Evolutionary conservation across 2,888 invertebrate genomes (phyloP).

Genomic region (Escarpia spicata): DNA sequence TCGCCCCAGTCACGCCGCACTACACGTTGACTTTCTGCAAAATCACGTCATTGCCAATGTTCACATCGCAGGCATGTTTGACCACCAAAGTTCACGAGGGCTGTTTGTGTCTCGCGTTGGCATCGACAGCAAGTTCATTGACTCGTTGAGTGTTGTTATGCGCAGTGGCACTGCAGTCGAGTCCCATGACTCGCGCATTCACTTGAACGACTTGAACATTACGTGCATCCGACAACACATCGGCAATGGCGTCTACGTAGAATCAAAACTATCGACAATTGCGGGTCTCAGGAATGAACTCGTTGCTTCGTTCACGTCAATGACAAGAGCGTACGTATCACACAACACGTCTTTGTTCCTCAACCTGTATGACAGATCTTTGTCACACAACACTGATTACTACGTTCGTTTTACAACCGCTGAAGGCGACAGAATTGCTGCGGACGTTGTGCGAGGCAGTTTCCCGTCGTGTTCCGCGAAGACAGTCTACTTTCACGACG

Average conservation of each 20-base stretch:
- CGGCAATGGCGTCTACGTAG: neutral
- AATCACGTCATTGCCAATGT: neutral
- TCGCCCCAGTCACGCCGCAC: neutral
- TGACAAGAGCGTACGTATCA: neutral
- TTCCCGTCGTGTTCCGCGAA: neutral
- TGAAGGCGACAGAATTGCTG: neutral
- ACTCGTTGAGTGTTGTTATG: neutral
- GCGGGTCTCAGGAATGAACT: neutral
- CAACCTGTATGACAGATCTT: neutral
- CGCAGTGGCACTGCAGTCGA: neutral
- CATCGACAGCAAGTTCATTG: neutral
- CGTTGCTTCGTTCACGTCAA: neutral
- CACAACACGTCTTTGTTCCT: neutral
- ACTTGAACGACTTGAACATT: neutral
- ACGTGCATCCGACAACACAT: neutral
- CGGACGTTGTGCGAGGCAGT: neutral
- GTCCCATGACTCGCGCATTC: neutral
- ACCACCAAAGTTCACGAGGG: neutral
- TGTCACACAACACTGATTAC: neutral
- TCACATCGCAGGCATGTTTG: neutral
- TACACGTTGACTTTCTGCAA: neutral
- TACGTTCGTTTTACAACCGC: neutral
- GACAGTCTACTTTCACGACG: neutral
- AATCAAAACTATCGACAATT: neutral
- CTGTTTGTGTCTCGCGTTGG: neutral